Percentiles rank a stretch among this genome's conserved stretches.
Evolutionary conservation across 2,113 vertebrate species (phyloP).

Genomic region (Pelodiscus sinensis): DNA sequence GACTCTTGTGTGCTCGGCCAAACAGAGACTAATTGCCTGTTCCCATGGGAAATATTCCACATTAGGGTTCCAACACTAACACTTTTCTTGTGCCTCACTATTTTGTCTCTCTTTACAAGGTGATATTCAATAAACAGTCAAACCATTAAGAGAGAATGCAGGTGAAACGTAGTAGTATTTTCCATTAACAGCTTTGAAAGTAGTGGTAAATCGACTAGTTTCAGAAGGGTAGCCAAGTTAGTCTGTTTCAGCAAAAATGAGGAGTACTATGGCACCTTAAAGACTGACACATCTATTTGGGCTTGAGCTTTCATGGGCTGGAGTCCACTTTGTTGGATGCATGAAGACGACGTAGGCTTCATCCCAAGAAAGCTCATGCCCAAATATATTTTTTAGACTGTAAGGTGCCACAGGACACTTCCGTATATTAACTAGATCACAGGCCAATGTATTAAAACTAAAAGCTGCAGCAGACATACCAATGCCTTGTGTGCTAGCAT

Average conservation of each 20-base stretch:
- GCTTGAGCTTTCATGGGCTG: too few species aligned
- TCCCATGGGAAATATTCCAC: not conserved
- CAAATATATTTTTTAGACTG: too few species aligned
- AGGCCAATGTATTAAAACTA: not conserved
- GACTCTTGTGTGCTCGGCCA: not conserved
- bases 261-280: too few species aligned
- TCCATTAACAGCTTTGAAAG: not conserved
- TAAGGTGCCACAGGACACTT: too few species aligned
- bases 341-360: too few species aligned
- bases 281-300: too few species aligned
- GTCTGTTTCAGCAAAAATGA: too few species aligned
- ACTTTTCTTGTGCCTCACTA: not conserved
- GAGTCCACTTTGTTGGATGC: too few species aligned
- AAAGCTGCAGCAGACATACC: not conserved
- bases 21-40: not conserved
- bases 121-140: rapidly evolving
- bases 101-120: not conserved
- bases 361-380: too few species aligned
- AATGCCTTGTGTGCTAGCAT: not conserved
- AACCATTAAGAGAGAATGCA: not conserved
- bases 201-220: not conserved
- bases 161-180: not conserved
- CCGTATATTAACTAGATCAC: not conserved
- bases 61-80: not conserved
- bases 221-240: too few species aligned